A percentile compares a stretch with the other conserved stretches of the same genome.
phyloP scores from a whole-genome alignment of 2,113 vertebrate species.

The Edolisoma coerulescens region DNA sequence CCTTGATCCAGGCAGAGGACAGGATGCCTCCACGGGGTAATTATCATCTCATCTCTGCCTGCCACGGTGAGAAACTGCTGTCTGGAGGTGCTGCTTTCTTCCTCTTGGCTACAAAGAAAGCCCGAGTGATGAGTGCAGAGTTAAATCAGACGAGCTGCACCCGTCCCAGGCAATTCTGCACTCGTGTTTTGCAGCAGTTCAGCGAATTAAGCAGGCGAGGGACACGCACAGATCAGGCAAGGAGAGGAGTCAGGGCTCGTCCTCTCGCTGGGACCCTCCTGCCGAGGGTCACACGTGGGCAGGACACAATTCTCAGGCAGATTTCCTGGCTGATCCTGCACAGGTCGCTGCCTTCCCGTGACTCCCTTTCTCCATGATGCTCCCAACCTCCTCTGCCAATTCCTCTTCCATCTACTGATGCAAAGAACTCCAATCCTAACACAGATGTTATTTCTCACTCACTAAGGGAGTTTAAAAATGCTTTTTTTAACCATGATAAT shows the following conservation, averaged over 20 bases:
- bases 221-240: neutral
- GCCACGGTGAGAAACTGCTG: neutral
- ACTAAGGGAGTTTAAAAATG: neutral
- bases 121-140: neutral
- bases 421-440: neutral
- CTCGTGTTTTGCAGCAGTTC: neutral
- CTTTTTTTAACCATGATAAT: neutral
- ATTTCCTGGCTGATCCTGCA: neutral
- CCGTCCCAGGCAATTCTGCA: neutral
- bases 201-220: neutral
- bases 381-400: neutral
- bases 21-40: neutral
- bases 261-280: neutral
- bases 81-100: neutral
- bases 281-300: rapidly evolving
- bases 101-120: neutral
- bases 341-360: neutral
- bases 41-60: neutral
- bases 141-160: neutral
- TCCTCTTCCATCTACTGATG: neutral
- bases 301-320: rapidly evolving
- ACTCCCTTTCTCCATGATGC: neutral
- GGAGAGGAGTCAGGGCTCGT: neutral
- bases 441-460: neutral
- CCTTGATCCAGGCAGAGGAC: neutral